Conservation (phyloP, 2,797 vertebrate species). For the Semotilus atromaculatus region DNA sequence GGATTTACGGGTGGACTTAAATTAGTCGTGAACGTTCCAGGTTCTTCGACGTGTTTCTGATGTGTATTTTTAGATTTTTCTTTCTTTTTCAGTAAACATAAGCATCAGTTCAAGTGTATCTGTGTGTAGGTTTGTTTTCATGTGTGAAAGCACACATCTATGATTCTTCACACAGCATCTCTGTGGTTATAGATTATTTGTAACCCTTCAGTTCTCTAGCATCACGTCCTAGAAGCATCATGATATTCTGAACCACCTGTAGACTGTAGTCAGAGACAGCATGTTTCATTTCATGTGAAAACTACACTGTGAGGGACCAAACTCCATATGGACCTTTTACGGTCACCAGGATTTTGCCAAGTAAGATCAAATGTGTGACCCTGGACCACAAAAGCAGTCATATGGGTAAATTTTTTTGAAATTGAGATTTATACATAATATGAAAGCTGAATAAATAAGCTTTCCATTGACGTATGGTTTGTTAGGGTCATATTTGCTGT, state of each 20-base stretch:
- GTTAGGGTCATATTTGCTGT: too few species aligned
- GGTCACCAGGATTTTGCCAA: background rate
- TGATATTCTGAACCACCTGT: background rate
- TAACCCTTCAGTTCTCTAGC: background rate
- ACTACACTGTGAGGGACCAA: background rate
- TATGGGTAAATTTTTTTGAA: too few species aligned
- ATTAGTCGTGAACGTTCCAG: background rate
- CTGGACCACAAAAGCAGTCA: too few species aligned
- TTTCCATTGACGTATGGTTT: too few species aligned
- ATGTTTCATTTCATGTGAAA: background rate
- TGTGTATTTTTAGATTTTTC: conserved; percentile 13
- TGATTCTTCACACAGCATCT: background rate
- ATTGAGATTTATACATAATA: too few species aligned
- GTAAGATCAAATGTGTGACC: too few species aligned
- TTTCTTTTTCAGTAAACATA: background rate
- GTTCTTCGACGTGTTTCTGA: background rate
- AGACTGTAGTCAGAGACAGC: background rate
- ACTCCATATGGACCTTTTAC: background rate
- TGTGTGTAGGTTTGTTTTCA: background rate
- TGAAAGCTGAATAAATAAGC: too few species aligned
- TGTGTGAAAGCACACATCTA: conserved; percentile 1
- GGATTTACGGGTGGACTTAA: conserved; percentile 8
- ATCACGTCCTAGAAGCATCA: background rate
- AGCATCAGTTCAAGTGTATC: background rate
- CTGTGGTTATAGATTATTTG: background rate